Conservation (phyloP, 2,888 invertebrate genomes). For the Rugalucina vietnamica region DNA sequence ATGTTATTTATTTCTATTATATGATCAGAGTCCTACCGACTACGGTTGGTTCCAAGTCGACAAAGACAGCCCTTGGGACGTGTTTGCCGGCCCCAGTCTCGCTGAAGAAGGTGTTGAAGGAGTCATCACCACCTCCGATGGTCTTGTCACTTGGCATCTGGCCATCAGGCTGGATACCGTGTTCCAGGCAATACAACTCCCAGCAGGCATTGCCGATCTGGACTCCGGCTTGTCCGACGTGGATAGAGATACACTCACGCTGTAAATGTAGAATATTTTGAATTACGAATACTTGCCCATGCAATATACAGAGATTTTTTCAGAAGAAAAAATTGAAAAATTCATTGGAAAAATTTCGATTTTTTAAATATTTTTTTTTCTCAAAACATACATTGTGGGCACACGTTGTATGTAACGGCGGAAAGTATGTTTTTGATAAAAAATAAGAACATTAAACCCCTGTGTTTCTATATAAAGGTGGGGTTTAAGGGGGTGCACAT, state of each 20-base stretch:
- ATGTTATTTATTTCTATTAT: neutral
- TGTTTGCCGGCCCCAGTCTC: constrained; percentile 34
- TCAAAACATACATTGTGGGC: too few species aligned
- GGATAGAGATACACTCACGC: neutral
- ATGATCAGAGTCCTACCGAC: constrained; percentile 10
- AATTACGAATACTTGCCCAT: too few species aligned
- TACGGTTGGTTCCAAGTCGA: constrained; percentile 36
- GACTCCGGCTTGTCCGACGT: neutral
- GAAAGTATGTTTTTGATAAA: too few species aligned
- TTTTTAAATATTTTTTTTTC: too few species aligned
- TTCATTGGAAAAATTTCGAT: too few species aligned
- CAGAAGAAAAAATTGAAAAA: too few species aligned
- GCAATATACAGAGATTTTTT: too few species aligned
- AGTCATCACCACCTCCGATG: constrained; percentile 30
- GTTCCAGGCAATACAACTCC: neutral
- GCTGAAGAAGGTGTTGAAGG: too few species aligned
- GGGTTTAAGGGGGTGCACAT: too few species aligned
- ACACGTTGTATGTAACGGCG: too few species aligned
- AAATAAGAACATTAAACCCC: too few species aligned
- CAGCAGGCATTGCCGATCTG: neutral
- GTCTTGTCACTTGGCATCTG: constrained; percentile 35
- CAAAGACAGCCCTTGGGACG: constrained; percentile 32
- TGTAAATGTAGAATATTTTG: neutral
- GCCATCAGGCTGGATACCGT: constrained; percentile 32
- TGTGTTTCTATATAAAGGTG: too few species aligned